phyloP scores from a whole-genome alignment of 2,797 vertebrate genomes.

The Sciaenops ocellatus region DNA sequence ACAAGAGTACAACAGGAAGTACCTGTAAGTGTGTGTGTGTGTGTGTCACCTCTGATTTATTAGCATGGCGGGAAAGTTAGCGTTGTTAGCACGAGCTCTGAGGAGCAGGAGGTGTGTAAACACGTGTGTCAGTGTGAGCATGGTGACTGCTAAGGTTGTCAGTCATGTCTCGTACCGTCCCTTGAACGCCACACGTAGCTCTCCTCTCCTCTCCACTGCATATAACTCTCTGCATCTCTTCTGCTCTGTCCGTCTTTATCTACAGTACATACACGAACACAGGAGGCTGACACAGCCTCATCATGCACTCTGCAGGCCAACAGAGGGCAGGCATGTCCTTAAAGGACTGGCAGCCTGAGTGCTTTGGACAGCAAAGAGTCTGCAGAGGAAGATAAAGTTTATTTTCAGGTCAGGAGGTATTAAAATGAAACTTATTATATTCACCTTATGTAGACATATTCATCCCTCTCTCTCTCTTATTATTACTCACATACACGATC shows the following conservation, averaged over 20 bases:
- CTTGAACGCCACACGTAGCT: neutral
- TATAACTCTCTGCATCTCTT: neutral
- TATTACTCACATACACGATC: neutral
- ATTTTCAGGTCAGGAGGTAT: neutral
- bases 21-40: rapidly evolving
- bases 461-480: neutral
- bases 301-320: constrained; percentile 61
- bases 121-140: constrained; percentile 47
- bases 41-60: neutral
- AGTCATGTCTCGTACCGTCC: neutral
- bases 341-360: constrained; percentile 15
- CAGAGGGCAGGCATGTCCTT: constrained; percentile 73
- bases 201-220: too few species aligned
- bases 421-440: neutral
- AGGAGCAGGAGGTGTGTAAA: neutral
- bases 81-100: neutral
- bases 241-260: neutral
- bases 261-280: neutral
- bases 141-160: neutral
- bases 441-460: neutral
- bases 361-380: constrained; percentile 2
- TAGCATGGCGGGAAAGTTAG: neutral
- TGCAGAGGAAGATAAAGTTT: neutral
- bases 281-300: constrained; percentile 8
- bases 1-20: neutral